These are phyloP conservation scores for Drosophila siamana DNA, from an alignment of 2,888 invertebrate species.

Conservation along the genomic window DNA sequence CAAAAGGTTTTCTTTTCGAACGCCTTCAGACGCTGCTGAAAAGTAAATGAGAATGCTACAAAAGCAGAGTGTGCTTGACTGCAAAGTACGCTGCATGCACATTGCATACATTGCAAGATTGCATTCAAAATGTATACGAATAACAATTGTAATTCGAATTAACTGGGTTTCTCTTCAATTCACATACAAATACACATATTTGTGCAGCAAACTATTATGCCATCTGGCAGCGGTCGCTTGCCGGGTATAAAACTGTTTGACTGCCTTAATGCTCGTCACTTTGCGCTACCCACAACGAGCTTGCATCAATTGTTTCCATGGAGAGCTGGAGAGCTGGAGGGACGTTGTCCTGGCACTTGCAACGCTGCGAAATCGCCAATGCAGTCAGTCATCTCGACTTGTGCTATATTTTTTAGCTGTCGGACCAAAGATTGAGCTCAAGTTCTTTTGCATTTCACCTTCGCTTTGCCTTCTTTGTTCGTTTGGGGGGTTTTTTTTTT, in stretches of 20 bases:
- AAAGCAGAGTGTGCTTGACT: not conserved
- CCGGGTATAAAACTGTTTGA: too few species aligned
- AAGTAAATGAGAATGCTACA: not conserved
- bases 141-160: not conserved
- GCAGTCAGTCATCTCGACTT: not conserved
- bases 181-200: too few species aligned
- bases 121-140: not conserved
- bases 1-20: slow-evolving; percentile 21
- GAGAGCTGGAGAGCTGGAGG: too few species aligned
- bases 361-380: not conserved
- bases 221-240: not conserved
- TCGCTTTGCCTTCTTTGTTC: not conserved
- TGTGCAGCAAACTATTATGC: not conserved
- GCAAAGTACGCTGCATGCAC: not conserved
- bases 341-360: not conserved
- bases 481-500: not conserved
- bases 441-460: not conserved
- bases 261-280: too few species aligned
- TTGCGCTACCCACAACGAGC: not conserved
- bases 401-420: not conserved
- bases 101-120: too few species aligned
- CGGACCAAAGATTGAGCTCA: not conserved
- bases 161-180: too few species aligned
- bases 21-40: slow-evolving; percentile 13
- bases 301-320: not conserved